Evolutionary conservation across 2,113 vertebrate species (phyloP).

Genomic region (Podilymbus podiceps): DNA sequence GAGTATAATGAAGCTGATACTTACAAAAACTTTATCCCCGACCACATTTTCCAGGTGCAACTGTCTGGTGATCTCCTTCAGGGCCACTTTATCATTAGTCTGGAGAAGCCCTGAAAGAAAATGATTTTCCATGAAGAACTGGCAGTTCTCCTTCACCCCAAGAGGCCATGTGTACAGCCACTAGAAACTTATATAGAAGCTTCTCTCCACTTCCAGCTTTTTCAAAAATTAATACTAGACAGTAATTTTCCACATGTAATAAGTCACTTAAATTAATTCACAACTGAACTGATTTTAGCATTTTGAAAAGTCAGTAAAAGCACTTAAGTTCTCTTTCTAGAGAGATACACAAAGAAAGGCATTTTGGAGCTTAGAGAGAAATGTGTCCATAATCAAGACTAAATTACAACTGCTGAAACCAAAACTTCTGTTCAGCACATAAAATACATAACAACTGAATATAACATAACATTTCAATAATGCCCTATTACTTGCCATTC

Average conservation of each 20-base stretch:
- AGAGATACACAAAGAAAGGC: not conserved
- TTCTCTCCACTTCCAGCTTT: not conserved
- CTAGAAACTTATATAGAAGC: not conserved
- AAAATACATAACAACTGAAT: rapidly evolving
- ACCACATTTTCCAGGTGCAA: constrained; percentile 93
- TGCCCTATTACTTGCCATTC: constrained; percentile 79
- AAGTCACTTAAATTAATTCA: not conserved
- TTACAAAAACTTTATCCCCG: constrained; percentile 96
- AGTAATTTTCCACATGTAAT: not conserved
- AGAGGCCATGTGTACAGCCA: not conserved
- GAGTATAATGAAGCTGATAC: constrained; percentile 32
- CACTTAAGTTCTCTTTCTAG: rapidly evolving
- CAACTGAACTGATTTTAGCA: not conserved
- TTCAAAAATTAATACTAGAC: not conserved
- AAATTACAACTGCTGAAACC: not conserved
- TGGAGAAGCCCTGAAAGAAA: constrained; percentile 87
- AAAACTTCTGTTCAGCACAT: not conserved
- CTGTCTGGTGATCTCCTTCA: constrained; percentile 95
- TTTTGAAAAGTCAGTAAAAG: not conserved
- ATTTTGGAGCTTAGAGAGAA: not conserved
- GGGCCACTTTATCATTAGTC: constrained; percentile 88
- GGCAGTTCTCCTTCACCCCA: not conserved
- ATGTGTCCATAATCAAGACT: rapidly evolving
- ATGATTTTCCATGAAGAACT: not conserved
- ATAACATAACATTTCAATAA: rapidly evolving